phyloP scores from a whole-genome alignment of 2,888 invertebrate genomes.

The Drosophila cracens region DNA sequence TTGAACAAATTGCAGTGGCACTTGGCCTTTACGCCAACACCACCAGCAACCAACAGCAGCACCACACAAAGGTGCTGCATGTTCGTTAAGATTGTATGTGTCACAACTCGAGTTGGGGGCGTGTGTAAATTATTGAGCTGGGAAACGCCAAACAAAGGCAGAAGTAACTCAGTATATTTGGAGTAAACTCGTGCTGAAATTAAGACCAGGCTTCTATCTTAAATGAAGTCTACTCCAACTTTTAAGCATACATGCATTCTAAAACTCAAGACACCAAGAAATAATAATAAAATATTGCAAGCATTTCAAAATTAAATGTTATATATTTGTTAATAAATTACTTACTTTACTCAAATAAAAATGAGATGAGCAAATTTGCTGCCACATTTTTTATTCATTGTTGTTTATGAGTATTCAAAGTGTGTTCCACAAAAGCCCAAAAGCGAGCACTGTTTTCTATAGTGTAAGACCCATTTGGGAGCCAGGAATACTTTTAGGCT shows the following conservation, averaged over 20 bases:
- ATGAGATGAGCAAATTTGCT: not conserved
- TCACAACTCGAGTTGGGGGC: slow-evolving; percentile 20
- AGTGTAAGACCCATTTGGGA: fast-evolving
- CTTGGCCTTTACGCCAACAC: slow-evolving; percentile 52
- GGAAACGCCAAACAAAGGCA: not conserved
- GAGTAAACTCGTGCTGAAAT: not conserved
- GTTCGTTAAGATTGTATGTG: slow-evolving; percentile 23
- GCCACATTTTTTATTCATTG: not conserved
- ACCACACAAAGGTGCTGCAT: slow-evolving; percentile 25
- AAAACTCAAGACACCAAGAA: not conserved
- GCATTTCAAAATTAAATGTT: not conserved
- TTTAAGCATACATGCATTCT: not conserved
- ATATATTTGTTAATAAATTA: not conserved
- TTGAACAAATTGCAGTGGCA: slow-evolving; percentile 66
- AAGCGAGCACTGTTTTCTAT: slow-evolving; percentile 28
- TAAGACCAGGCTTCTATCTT: not conserved
- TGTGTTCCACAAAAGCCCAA: slow-evolving; percentile 26
- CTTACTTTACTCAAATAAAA: not conserved
- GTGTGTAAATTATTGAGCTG: slow-evolving; percentile 20
- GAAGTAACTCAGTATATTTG: not conserved
- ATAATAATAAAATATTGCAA: not conserved
- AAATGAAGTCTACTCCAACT: not conserved
- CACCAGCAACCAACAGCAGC: slow-evolving; percentile 1
- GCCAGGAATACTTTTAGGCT: slow-evolving; percentile 51
- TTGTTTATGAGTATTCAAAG: not conserved